These are phyloP conservation scores for Halcyon chelicuti DNA, from an alignment of 2,797 vertebrate genomes.

Conservation along the genomic window DNA sequence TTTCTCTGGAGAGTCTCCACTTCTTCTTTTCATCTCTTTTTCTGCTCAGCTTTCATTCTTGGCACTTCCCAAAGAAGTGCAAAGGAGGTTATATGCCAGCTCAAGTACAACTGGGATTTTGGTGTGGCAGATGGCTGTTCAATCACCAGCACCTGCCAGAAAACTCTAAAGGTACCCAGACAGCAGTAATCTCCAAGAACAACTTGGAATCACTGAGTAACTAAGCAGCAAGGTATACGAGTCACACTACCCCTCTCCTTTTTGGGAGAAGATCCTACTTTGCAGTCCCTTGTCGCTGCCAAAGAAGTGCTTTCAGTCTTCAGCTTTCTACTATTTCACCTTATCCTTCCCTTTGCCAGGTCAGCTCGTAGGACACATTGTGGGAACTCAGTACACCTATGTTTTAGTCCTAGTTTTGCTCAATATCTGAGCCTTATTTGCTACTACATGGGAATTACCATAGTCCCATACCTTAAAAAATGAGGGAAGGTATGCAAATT, in stretches of 20 bases:
- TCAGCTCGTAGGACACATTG: accelerated
- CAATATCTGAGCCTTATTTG: neutral
- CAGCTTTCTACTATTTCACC: neutral
- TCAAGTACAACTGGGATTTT: neutral
- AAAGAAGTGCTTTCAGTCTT: neutral
- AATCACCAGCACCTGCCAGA: neutral
- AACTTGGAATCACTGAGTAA: neutral
- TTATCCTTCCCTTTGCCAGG: neutral
- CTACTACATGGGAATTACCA: neutral
- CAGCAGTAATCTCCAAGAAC: neutral
- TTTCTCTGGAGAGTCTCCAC: neutral
- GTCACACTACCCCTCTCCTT: neutral
- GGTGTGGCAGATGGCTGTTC: neutral
- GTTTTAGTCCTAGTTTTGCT: neutral
- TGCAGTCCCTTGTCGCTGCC: neutral
- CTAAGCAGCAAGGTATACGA: neutral
- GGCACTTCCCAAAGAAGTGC: neutral
- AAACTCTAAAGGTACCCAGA: neutral
- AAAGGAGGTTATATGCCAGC: neutral
- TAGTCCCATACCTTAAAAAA: neutral
- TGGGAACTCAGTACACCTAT: neutral
- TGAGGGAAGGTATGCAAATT: neutral
- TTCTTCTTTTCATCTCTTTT: neutral
- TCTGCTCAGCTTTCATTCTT: neutral
- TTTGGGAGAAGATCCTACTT: neutral